phyloP scores from a whole-genome alignment of 1,140 invertebrate species.

The Achroia grisella region DNA sequence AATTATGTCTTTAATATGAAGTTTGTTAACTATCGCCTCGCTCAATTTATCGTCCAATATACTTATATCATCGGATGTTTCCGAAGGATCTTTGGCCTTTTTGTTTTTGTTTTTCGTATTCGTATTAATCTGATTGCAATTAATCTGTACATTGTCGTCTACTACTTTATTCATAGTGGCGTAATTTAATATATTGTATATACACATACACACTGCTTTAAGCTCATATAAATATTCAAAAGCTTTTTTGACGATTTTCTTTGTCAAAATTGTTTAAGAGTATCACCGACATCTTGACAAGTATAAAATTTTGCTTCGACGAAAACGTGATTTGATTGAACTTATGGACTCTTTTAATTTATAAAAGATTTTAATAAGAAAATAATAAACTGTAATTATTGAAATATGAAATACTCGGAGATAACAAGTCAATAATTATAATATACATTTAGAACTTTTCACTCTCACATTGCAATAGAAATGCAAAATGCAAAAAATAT shows the following conservation, averaged over 20 bases:
- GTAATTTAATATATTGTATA: constrained; percentile 55
- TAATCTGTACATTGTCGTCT: constrained; percentile 53
- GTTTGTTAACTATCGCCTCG: constrained; percentile 54
- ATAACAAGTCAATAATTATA: too few species aligned
- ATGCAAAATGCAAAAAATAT: too few species aligned
- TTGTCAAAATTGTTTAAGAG: constrained; percentile 66
- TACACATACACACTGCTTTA: constrained; percentile 59
- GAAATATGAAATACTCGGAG: too few species aligned
- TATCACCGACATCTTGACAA: constrained; percentile 70
- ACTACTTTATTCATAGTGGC: constrained; percentile 58
- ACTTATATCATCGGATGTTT: constrained; percentile 47
- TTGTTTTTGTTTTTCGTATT: constrained; percentile 64
- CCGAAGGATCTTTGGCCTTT: constrained; percentile 66
- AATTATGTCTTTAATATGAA: constrained; percentile 60
- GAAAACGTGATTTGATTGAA: too few species aligned
- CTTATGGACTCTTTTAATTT: too few species aligned
- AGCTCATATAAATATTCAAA: constrained; percentile 49
- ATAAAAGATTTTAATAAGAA: too few species aligned
- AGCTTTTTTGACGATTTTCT: constrained; percentile 48
- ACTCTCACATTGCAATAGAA: too few species aligned
- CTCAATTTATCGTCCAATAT: constrained; percentile 52
- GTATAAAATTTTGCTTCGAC: constrained; percentile 4
- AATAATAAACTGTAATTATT: too few species aligned
- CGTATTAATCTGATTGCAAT: constrained; percentile 51
- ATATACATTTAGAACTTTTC: too few species aligned